Conservation (phyloP, 2,888 invertebrate species). For the Gastracanthus pulcherrimus region DNA sequence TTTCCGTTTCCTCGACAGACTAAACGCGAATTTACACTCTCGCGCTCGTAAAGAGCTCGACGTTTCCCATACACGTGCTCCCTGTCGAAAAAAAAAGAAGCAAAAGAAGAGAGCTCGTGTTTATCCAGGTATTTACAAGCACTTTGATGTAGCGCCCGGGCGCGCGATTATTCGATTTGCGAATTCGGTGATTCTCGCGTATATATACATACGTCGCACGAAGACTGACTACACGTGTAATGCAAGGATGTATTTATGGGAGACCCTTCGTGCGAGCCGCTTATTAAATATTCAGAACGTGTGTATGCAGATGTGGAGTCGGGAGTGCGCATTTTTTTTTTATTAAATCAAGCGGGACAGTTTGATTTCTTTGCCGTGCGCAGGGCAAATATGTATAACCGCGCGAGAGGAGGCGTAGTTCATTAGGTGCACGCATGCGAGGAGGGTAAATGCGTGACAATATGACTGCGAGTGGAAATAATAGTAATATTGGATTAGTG, state of each 20-base stretch:
- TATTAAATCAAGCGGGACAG: neutral
- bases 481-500: constrained; percentile 24
- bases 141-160: neutral
- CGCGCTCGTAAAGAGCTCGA: too few relatives aligned
- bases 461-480: neutral
- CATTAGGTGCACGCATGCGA: neutral
- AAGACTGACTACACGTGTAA: neutral
- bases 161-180: constrained; percentile 39
- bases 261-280: neutral
- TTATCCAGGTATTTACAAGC: constrained; percentile 42
- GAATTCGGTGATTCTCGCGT: neutral
- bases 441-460: neutral
- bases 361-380: constrained; percentile 24
- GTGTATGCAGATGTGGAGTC: neutral
- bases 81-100: too few relatives aligned
- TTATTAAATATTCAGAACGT: constrained; percentile 37
- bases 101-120: neutral
- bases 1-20: neutral
- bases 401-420: too few relatives aligned
- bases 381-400: too few relatives aligned
- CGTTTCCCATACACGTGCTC: too few relatives aligned
- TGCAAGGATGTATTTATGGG: neutral
- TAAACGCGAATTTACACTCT: too few relatives aligned
- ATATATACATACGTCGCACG: neutral
- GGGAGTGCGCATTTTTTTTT: neutral